Base-by-base conservation (phyloP, 2,113 vertebrate genomes). In the Pseudolaguvia tuberculata region DNA sequence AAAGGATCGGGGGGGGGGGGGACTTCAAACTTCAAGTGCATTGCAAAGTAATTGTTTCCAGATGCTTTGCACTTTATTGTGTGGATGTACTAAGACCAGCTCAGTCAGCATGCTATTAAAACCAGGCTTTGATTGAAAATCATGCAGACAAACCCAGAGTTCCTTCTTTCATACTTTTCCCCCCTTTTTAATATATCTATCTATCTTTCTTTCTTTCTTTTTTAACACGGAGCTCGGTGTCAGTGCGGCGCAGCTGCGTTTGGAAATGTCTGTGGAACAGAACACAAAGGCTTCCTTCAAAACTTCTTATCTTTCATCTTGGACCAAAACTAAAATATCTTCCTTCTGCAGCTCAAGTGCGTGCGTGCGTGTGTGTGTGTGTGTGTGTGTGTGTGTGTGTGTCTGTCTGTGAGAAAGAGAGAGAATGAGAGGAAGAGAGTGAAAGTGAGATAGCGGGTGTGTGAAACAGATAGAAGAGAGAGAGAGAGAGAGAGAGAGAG, bases 291-390 rank as follows among this genome's bases (percentile, higher is more conserved):
- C 75, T 70, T 76, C 56, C 66, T 76, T 76, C 25, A 70, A 72
- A 70, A 76, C 58, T 50, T 17, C 75, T 77, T 77, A 77, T 71
- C 75, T 77, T 77, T 77, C 75, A 77, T 77, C 75, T 77, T 47
- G 57, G 57, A 77, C 75, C 68, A 77, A 77, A 77, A 77, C 75
- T 70, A 63, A 70, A 77, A 77, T 77, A 77, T 77, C 75, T 77
- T 62, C 75, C 75, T 77, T 71, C 67, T 77, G 67, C 75, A 55
- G 57, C 57, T 70, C 39, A 29, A 77, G 72, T 45, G 50, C 21
- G 58, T 18, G 23, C 18, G 31, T 31, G 47, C 39, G 45, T 35
- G 55, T 52, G 27, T 18, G 31, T 31, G 47, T 50, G 45, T 35
- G 55, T 52, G 27, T 18, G 72, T 45, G 50, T 35, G 58, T 18